A percentile compares a stretch with the other conserved stretches of the same genome.
Conservation (phyloP, 2,888 invertebrate species). For the Eupithecia subumbrata region DNA sequence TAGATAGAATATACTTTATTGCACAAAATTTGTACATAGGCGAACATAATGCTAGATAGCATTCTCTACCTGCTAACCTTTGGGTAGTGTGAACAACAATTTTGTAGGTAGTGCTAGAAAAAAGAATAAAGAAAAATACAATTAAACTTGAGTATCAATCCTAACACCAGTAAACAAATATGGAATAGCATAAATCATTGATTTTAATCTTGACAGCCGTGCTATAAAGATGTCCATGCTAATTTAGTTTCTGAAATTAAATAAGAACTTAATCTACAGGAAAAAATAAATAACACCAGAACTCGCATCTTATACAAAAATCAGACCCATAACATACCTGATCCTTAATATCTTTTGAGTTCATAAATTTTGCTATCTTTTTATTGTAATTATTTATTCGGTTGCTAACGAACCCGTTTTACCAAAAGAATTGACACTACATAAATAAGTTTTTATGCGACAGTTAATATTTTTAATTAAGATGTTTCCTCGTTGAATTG, state of each 20-base stretch:
- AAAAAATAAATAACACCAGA: constrained; percentile 18
- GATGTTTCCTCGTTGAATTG: constrained; percentile 11
- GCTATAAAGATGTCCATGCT: constrained; percentile 22
- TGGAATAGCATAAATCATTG: constrained; percentile 15
- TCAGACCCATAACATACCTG: neutral
- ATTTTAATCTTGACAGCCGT: constrained; percentile 18
- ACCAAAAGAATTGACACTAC: neutral
- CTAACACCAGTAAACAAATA: neutral
- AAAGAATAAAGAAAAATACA: too few relatives aligned
- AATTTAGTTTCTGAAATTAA: constrained; percentile 11
- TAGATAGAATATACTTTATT: too few relatives aligned
- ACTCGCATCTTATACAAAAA: neutral
- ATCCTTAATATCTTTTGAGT: constrained; percentile 11
- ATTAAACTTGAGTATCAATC: constrained; percentile 1
- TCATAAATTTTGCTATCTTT: constrained; percentile 31
- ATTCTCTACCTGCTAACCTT: too few relatives aligned
- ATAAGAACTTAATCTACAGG: constrained; percentile 13
- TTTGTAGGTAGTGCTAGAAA: too few relatives aligned
- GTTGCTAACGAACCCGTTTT: constrained; percentile 19
- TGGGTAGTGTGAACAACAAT: too few relatives aligned
- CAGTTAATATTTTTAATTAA: constrained; percentile 6
- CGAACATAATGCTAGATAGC: too few relatives aligned
- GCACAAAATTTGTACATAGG: too few relatives aligned
- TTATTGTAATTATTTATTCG: constrained; percentile 30
- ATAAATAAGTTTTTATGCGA: constrained; percentile 8